These are phyloP conservation scores for Ophonus ardosiacus DNA, from an alignment of 2,888 invertebrate genomes.

Conservation along the genomic window DNA sequence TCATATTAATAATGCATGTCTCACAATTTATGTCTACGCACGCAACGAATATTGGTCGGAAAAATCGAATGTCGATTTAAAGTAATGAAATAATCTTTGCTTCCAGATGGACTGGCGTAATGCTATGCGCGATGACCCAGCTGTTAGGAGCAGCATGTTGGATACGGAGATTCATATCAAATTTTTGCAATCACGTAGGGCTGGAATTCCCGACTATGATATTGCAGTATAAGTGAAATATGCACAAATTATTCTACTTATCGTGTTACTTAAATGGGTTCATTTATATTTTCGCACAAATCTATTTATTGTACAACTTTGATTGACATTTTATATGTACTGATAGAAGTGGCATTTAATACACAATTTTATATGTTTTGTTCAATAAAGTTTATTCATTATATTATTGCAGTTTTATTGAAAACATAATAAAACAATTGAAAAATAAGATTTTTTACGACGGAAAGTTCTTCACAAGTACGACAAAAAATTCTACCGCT, in stretches of 20 bases:
- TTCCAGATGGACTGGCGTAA: slow-evolving; percentile 80
- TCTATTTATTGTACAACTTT: slow-evolving; percentile 15
- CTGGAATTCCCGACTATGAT: slow-evolving; percentile 85
- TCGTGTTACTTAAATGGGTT: slow-evolving; percentile 27
- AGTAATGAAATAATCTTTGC: not conserved
- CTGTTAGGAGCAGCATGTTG: slow-evolving; percentile 83
- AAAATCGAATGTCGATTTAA: not conserved
- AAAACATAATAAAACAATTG: not conserved
- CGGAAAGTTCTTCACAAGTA: too few species aligned
- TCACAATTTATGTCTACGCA: not conserved
- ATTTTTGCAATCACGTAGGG: slow-evolving; percentile 81
- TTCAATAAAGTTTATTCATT: slow-evolving; percentile 25
- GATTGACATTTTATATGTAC: slow-evolving; percentile 22
- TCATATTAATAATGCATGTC: not conserved
- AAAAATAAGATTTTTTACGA: not conserved
- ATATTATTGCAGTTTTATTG: not conserved
- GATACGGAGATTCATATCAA: slow-evolving; percentile 85
- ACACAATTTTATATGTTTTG: slow-evolving; percentile 42
- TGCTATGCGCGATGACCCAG: slow-evolving; percentile 83
- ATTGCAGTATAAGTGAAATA: slow-evolving; percentile 54
- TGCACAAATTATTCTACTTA: not conserved
- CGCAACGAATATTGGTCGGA: not conserved
- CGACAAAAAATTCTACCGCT: too few species aligned
- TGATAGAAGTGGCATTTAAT: slow-evolving; percentile 47
- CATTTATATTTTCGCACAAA: slow-evolving; percentile 23